Percentiles rank a stretch among this genome's conserved stretches.
Conservation (phyloP, 2,113 vertebrate genomes). For the Crotalus viridis region DNA sequence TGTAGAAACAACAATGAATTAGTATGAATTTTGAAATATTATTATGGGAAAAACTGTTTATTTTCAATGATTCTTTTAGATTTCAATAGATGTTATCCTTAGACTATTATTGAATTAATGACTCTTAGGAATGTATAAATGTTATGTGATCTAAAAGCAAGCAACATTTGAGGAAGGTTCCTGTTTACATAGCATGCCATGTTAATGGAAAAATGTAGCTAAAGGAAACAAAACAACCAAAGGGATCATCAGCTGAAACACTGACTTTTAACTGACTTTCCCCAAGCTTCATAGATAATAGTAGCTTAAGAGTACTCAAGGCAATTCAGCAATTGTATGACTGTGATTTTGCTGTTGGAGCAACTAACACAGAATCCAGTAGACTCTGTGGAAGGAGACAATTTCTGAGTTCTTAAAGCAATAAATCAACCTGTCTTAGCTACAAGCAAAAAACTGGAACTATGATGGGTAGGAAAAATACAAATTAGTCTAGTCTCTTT, state of each 20-base stretch:
- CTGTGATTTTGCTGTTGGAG: background rate
- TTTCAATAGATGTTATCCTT: background rate
- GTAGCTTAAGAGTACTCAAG: no score
- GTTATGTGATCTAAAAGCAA: background rate
- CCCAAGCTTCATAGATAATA: background rate
- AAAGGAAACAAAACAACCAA: background rate
- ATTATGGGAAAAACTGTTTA: background rate
- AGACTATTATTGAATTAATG: background rate
- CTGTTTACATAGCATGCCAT: background rate
- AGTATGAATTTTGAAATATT: background rate
- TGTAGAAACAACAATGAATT: slow-evolving; percentile 25
- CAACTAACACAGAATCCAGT: background rate
- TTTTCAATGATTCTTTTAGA: background rate
- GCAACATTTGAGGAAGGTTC: background rate
- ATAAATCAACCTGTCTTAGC: background rate
- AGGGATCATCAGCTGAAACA: no score
- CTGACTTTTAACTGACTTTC: background rate
- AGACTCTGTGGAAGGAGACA: background rate
- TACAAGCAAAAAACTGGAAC: background rate
- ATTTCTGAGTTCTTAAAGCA: background rate
- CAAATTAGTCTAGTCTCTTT: background rate
- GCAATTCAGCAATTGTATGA: background rate
- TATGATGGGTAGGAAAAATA: background rate
- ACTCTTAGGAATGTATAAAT: background rate
- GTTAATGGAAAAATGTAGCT: background rate